A percentile compares a stretch with the other conserved stretches of the same genome.
Evolutionary conservation across 2,113 vertebrate species (phyloP).

Genomic region (Nyctereutes procyonoides): DNA sequence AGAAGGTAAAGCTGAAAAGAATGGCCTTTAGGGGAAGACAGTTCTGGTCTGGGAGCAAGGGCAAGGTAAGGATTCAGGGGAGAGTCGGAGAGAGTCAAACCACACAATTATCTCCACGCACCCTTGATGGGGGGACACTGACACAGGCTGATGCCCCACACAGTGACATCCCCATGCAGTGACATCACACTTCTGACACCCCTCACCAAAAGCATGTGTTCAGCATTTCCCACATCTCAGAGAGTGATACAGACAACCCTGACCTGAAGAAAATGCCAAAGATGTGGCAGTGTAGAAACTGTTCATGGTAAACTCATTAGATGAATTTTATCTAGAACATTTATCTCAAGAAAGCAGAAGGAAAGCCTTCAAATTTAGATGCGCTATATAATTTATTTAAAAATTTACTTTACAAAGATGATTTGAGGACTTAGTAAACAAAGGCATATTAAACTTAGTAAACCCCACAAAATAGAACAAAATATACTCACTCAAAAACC

Average conservation of each 20-base stretch:
- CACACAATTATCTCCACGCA: neutral
- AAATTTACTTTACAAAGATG: neutral
- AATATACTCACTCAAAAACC: neutral
- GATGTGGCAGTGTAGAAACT: neutral
- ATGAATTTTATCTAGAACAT: neutral
- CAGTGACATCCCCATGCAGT: neutral
- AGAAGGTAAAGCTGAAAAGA: neutral
- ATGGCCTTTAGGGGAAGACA: neutral
- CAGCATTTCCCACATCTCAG: neutral
- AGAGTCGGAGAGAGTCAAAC: neutral
- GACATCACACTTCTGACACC: neutral
- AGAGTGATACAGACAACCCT: neutral
- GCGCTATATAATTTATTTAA: neutral
- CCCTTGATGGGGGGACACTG: neutral
- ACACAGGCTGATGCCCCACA: neutral
- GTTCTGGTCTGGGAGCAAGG: neutral
- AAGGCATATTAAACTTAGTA: neutral
- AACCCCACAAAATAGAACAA: neutral
- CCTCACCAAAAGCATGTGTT: neutral
- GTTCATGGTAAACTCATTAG: neutral
- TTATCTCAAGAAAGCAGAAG: neutral
- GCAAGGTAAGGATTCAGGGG: neutral
- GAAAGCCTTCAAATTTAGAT: neutral
- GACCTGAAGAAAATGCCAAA: slow-evolving; percentile 26
- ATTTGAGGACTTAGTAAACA: neutral